phyloP scores from a whole-genome alignment of 2,888 invertebrate species.

The Cephus sareptanus region DNA sequence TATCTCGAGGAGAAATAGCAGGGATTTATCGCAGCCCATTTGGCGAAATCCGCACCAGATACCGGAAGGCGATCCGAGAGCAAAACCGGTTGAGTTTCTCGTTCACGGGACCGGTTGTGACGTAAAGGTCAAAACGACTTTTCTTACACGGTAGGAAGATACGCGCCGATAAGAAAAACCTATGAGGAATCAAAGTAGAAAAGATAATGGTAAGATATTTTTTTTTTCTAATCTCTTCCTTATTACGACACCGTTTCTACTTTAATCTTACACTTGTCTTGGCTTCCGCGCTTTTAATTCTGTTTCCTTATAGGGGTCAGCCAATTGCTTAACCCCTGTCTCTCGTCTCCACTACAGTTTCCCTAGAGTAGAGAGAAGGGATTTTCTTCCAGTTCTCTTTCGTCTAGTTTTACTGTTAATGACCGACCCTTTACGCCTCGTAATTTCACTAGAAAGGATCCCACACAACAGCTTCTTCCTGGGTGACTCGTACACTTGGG shows the following conservation, averaged over 20 bases:
- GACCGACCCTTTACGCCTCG: background rate
- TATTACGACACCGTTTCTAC: background rate
- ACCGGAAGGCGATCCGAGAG: constrained; percentile 4
- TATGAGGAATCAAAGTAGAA: background rate
- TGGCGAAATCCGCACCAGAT: background rate
- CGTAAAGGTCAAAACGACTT: constrained; percentile 45
- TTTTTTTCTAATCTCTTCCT: background rate
- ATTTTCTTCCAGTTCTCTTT: background rate
- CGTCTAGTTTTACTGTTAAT: background rate
- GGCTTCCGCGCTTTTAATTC: background rate
- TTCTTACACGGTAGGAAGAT: constrained; percentile 14
- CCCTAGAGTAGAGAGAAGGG: background rate
- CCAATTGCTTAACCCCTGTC: background rate
- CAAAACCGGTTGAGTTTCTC: constrained; percentile 35
- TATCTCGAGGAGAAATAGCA: background rate
- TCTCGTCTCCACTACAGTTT: background rate
- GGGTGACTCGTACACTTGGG: background rate
- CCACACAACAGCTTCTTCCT: background rate
- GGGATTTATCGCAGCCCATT: background rate
- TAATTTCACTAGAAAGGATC: background rate
- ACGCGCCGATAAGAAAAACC: background rate
- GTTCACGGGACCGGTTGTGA: constrained; percentile 42
- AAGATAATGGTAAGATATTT: background rate
- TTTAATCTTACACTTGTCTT: background rate
- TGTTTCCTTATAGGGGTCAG: background rate